Base-by-base conservation (phyloP, 2,888 invertebrate genomes). In the Xestia sexstrigata region DNA sequence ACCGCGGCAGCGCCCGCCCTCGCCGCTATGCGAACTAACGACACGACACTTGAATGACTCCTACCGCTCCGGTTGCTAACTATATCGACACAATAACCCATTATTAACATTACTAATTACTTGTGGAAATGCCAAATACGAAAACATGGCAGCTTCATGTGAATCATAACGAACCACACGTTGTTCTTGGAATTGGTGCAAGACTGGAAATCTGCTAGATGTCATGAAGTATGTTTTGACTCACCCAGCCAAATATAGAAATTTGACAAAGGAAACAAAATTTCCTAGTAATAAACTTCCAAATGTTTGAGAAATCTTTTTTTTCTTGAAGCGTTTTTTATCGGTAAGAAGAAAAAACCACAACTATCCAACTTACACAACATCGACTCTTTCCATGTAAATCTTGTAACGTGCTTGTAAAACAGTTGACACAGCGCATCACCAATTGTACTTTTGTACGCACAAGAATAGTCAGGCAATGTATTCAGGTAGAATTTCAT, bases 1-100 rank as follows among this genome's bases (percentile, higher is more conserved):
- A 96, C 96, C 96, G 96, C 94, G 91, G 86, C 90, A 88, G 90
- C 89, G 89, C 88, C 89, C 91, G 91, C 91, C 92, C 91, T 91
- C 91, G 89, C 89, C 79, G 83, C 90, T 86, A 85, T 86, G 82
- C 88, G 85, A 89, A 90, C 91, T 84, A 88, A 85, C 82, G 85
- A 83, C 83, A 91, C 88, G 88, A 87, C 86, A 87, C 88, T 83
- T 79, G 76, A 88, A 91, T 92, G 91, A 94, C 94, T 95, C 94
- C 94, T 94, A 93, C 91, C 91, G 89, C 91, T 90, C 88, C 89
- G 85, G 89, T 91, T 90, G 89, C 91, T 88, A 89, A 89, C 89
- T 90, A 89, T 83, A 86, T 74, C 78, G 77, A 74, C 86, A 84
- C 79, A 85, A 83, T 72, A 76, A 73, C 49, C 55, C 79, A 78